phyloP scores from a whole-genome alignment of 2,888 invertebrate genomes.

The Cryptus armator region DNA sequence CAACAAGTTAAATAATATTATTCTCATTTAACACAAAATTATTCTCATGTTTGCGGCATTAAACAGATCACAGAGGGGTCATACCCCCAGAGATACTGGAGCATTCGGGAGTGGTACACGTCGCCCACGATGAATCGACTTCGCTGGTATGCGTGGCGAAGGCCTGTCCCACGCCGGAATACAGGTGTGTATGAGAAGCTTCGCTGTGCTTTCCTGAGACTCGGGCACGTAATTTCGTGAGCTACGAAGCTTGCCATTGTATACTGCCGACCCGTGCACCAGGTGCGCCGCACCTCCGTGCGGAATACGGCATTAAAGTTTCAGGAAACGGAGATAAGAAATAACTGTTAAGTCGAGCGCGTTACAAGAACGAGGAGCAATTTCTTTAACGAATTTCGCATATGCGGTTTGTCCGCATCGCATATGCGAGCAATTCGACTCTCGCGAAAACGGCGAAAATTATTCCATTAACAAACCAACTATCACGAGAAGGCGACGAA shows the following conservation, averaged over 20 bases:
- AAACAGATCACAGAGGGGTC: constrained; percentile 90
- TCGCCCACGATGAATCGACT: constrained; percentile 91
- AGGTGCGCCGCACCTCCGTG: constrained; percentile 29
- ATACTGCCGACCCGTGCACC: background rate
- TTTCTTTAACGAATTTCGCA: constrained; percentile 43
- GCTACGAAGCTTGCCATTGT: constrained; percentile 5
- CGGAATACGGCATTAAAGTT: constrained; percentile 75
- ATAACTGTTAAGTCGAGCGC: constrained; percentile 58
- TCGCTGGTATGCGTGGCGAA: constrained; percentile 92
- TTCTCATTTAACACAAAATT: background rate
- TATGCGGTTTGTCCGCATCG: background rate
- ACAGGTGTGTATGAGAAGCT: constrained; percentile 87
- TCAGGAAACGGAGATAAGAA: constrained; percentile 65
- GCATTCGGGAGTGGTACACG: constrained; percentile 90
- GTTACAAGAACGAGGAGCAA: constrained; percentile 52
- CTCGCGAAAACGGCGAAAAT: no score
- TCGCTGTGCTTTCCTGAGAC: background rate
- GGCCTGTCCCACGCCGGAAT: constrained; percentile 92
- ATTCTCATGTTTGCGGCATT: background rate
- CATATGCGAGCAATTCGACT: background rate
- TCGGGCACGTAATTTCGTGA: constrained; percentile 43
- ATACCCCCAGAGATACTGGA: constrained; percentile 91
- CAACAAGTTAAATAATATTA: background rate
- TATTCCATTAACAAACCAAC: no score
- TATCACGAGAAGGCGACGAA: no score